Evolutionary conservation across 2,797 vertebrate species (phyloP).

Genomic region (Setipinna tenuifilis): DNA sequence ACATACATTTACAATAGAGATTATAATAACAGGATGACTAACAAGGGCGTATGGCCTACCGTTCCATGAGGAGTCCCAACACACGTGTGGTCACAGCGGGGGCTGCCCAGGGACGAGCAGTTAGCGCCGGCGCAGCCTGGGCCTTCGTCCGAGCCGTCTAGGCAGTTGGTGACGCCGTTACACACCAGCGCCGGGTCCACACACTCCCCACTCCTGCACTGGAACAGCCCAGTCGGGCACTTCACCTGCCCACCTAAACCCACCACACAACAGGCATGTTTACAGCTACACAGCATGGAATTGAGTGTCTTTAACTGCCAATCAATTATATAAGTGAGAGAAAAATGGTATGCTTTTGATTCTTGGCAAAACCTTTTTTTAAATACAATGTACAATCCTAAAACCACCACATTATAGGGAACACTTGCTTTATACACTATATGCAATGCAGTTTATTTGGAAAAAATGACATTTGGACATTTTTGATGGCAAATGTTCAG

Average conservation of each 20-base stretch:
- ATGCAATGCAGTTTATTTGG: too few relatives aligned
- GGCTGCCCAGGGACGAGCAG: constrained; percentile 66
- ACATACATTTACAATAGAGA: too few relatives aligned
- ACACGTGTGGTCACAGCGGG: constrained; percentile 78
- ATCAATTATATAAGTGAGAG: not conserved
- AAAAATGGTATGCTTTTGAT: too few relatives aligned
- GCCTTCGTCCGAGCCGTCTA: constrained; percentile 82
- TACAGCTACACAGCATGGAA: not conserved
- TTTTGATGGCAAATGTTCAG: not conserved
- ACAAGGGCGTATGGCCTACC: constrained; percentile 70
- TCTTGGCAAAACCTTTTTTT: not conserved
- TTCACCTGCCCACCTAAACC: constrained; percentile 69
- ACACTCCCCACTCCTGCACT: constrained; percentile 77
- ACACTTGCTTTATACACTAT: too few relatives aligned
- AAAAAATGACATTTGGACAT: not conserved
- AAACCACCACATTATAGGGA: not conserved
- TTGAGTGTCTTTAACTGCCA: not conserved
- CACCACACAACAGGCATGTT: not conserved
- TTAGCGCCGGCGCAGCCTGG: constrained; percentile 67
- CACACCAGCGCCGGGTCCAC: constrained; percentile 77
- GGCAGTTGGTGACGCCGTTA: constrained; percentile 77
- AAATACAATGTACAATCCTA: not conserved
- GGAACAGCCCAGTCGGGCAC: constrained; percentile 77
- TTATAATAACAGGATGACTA: too few relatives aligned
- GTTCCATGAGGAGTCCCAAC: constrained; percentile 80